Percentiles rank a stretch among this genome's conserved stretches.
These are phyloP conservation scores for Tragelaphus scriptus DNA, from an alignment of 2,113 vertebrate species.

Conservation along the genomic window DNA sequence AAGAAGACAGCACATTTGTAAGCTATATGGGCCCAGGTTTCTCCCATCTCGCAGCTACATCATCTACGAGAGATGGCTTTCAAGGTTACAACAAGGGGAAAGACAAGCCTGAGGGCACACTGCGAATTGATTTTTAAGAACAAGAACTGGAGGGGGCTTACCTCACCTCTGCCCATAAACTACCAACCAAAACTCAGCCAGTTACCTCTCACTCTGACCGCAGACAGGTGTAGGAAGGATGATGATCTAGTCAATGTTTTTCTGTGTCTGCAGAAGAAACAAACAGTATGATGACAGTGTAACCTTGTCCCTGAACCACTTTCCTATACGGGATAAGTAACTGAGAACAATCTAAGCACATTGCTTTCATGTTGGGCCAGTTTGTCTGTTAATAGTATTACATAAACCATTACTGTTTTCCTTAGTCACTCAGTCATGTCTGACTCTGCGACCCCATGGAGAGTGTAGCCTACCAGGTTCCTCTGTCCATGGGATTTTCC, in stretches of 20 bases:
- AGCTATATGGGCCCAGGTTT: no score
- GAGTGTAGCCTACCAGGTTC: no score
- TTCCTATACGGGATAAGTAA: neutral
- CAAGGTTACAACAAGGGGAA: neutral
- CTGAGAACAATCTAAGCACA: neutral
- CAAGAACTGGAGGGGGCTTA: neutral
- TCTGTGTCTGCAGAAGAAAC: neutral
- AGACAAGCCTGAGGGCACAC: neutral
- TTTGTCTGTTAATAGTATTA: neutral
- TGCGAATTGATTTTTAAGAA: neutral
- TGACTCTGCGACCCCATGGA: no score
- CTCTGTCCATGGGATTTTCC: no score
- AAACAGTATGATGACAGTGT: accelerated
- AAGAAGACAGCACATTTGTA: neutral
- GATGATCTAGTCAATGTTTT: neutral
- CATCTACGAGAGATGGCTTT: neutral
- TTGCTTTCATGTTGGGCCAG: neutral
- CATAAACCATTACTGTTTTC: neutral
- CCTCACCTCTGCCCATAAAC: neutral
- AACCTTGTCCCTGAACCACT: neutral
- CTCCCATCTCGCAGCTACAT: neutral
- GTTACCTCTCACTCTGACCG: neutral
- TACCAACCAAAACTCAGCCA: neutral
- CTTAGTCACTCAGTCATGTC: neutral
- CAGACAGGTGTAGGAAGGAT: accelerated